phyloP scores from a whole-genome alignment of 1,140 invertebrate genomes.

The Paralvinella palmiformis region DNA sequence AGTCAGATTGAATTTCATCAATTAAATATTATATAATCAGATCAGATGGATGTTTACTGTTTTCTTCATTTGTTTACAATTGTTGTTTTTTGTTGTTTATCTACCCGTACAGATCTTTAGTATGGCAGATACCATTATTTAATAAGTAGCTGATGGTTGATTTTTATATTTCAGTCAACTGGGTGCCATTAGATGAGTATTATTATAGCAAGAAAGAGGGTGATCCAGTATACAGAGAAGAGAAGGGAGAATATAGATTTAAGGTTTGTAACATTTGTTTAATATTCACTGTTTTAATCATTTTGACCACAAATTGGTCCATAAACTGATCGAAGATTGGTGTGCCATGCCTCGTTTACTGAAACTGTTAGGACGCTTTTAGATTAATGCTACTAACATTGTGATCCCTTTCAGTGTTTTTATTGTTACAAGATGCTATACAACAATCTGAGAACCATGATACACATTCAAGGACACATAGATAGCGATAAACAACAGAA shows the following conservation, averaged over 20 bases:
- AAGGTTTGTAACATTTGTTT: slow-evolving; percentile 31
- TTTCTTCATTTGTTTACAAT: too few species aligned
- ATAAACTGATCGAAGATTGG: neutral
- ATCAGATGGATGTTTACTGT: too few species aligned
- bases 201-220: slow-evolving; percentile 49
- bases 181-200: slow-evolving; percentile 47
- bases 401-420: slow-evolving; percentile 39
- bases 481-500: slow-evolving; percentile 45
- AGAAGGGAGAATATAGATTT: slow-evolving; percentile 44
- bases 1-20: too few species aligned
- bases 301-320: neutral
- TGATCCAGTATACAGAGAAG: slow-evolving; percentile 34
- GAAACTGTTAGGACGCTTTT: neutral
- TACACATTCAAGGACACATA: slow-evolving; percentile 48
- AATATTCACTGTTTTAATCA: neutral
- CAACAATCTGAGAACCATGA: slow-evolving; percentile 49
- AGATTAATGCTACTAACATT: neutral
- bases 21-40: too few species aligned
- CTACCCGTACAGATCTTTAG: too few species aligned
- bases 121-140: too few species aligned
- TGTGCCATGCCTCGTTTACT: neutral
- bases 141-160: too few species aligned
- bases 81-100: too few species aligned
- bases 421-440: slow-evolving; percentile 49
- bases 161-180: too few species aligned